A percentile compares a stretch with the other conserved stretches of the same genome.
Evolutionary conservation across 2,888 invertebrate species (phyloP).

Genomic region (Dorcus parallelipipedus): DNA sequence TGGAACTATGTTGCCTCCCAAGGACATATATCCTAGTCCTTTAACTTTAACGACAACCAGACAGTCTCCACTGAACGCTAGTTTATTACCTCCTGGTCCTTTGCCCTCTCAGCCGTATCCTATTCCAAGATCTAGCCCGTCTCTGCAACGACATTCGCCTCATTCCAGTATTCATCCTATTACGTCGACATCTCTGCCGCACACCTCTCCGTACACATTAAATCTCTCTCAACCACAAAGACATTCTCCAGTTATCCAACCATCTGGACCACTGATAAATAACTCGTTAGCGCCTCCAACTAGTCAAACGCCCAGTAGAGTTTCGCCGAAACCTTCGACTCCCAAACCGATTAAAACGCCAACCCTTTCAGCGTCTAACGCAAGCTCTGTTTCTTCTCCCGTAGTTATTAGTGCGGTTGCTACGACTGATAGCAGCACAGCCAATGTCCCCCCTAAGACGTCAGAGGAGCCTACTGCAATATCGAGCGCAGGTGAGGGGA

Average conservation of each 20-base stretch:
- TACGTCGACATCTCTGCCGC: conserved; percentile 26
- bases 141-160: conserved; percentile 55
- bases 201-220: conserved; percentile 37
- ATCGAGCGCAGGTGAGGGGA: conserved; percentile 45
- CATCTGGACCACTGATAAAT: conserved; percentile 45
- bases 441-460: conserved; percentile 15
- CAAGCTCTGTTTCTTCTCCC: conserved; percentile 26
- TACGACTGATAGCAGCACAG: conserved; percentile 9
- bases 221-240: conserved; percentile 42
- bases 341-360: conserved; percentile 28
- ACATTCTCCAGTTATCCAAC: conserved; percentile 45
- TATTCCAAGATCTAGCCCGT: conserved; percentile 54
- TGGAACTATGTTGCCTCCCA: conserved; percentile 40
- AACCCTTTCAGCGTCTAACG: conserved; percentile 22
- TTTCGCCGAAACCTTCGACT: conserved; percentile 39
- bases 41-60: conserved; percentile 39
- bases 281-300: conserved; percentile 33
- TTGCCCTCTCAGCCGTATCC: conserved; percentile 24
- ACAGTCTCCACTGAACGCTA: conserved; percentile 40
- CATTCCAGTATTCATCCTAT: conserved; percentile 35
- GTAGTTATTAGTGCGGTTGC: conserved; percentile 22
- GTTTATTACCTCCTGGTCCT: conserved; percentile 38
- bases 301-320: conserved; percentile 32
- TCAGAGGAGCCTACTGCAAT: conserved; percentile 20
- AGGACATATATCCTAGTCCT: conserved; percentile 35